Evolutionary conservation across 2,797 vertebrate genomes (phyloP), one percentile per base, ranked within the genome.

Genomic region (Alcedo quadribrachys): DNA sequence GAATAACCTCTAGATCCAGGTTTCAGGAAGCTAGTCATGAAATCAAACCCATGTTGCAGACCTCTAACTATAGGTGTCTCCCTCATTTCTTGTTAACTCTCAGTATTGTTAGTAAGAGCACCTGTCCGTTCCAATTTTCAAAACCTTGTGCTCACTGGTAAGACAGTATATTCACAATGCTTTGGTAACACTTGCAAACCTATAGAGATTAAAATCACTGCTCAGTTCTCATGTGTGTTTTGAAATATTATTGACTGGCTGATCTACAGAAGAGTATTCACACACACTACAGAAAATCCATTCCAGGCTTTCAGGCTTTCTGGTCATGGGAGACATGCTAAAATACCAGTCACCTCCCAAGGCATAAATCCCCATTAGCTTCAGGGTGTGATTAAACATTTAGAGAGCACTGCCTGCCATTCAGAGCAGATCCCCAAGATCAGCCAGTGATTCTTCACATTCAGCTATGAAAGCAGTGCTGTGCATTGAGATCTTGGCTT

Each of bases 401-500:
- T 68, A 80, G 81, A 77, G 61, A 87, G 67, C 0, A 4, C 61
- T 53, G 42, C 28, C 70, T 30, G 30, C 65, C 81, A 74, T 90
- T 95, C 89, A 94, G 90, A 74, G 84, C 45, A 60, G 25, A 55
- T 77, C 77, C 94, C 86, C 87, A 90, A 85, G 73, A 78, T 69
- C 60, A 88, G 78, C 2, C 80, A 94, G 81, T 89, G 88, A 91
- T 66, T 92, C 94, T 62, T 95, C 83, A 89, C 67, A 84, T 65
- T 92, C 80, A 87, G 71, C 93, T 94, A 83, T 4, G 2, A 94
- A 94, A 95, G 87, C 91, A 93, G 53, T 89, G 79, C 43, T 45
- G 78, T 60, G 90, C 80, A 61, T 50, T 53, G 75, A 87, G 17
- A 96, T 96, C 30, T 85, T 95, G 61, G 85, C 87, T 94, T 95